Percentiles rank a stretch among this genome's conserved stretches.
Evolutionary conservation across 1,140 invertebrate genomes (phyloP).

Genomic region (Drosophila arawakana): DNA sequence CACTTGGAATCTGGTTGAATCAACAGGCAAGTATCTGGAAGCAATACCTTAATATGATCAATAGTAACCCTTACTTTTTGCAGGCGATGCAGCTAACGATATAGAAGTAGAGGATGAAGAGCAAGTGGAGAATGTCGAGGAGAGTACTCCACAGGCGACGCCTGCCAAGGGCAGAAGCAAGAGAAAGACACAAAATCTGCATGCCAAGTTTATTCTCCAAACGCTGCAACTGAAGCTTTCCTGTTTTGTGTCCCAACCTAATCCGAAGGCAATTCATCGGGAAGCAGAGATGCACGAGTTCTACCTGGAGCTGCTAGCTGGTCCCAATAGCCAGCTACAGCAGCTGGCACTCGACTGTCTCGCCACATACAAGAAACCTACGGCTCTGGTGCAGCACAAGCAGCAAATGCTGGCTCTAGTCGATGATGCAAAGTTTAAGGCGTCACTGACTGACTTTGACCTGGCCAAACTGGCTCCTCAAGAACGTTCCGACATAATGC

Average conservation of each 20-base stretch:
- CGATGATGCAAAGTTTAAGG: constrained; percentile 94
- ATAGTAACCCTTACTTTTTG: constrained; percentile 5
- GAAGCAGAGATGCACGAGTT: constrained; percentile 90
- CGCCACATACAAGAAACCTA: constrained; percentile 92
- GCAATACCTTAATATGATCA: not conserved
- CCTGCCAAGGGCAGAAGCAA: constrained; percentile 30
- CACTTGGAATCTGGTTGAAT: constrained; percentile 66
- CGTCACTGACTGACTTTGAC: constrained; percentile 92
- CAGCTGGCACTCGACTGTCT: constrained; percentile 94
- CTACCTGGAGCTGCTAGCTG: constrained; percentile 91
- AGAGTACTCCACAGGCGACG: constrained; percentile 28
- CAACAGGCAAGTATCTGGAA: constrained; percentile 15
- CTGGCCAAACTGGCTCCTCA: constrained; percentile 88
- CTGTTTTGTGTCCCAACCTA: constrained; percentile 92
- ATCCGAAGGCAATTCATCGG: constrained; percentile 91
- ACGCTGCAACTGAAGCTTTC: constrained; percentile 85
- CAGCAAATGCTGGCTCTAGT: constrained; percentile 91
- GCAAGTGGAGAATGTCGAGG: constrained; percentile 33
- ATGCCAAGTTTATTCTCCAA: constrained; percentile 69
- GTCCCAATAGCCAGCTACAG: constrained; percentile 92
- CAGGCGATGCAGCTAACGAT: constrained; percentile 66
- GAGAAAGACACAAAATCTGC: constrained; percentile 34
- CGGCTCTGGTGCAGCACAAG: constrained; percentile 90
- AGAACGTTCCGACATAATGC: constrained; percentile 91
- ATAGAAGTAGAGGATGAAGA: constrained; percentile 52